Evolutionary conservation across 64 coral and sea anemone species (phyloP).

Genomic region (Stichodactyla mertensii): DNA sequence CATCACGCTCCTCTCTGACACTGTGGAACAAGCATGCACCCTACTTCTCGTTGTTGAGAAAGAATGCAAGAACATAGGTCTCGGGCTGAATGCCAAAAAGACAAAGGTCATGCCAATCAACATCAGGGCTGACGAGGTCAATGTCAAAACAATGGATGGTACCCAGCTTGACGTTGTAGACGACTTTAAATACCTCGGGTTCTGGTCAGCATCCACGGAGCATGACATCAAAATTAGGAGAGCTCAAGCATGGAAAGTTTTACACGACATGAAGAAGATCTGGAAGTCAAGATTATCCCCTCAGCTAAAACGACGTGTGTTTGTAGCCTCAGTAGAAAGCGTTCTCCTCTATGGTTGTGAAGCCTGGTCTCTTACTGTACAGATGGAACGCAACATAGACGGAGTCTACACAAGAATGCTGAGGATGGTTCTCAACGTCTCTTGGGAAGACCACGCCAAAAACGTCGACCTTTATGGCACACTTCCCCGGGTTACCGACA

Average conservation of each 20-base stretch:
- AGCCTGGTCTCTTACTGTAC: too few relatives aligned
- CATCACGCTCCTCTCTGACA: conserved; percentile 2
- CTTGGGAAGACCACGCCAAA: too few relatives aligned
- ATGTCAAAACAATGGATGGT: conserved; percentile 10
- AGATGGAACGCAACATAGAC: too few relatives aligned
- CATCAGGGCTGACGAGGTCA: conserved; percentile 15
- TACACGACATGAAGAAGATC: conserved; percentile 6
- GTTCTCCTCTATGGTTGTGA: neutral
- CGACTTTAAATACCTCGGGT: conserved; percentile 20
- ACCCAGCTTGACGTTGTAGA: conserved; percentile 26
- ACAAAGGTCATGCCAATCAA: conserved; percentile 8
- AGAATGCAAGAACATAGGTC: conserved; percentile 10
- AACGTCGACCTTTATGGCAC: too few relatives aligned
- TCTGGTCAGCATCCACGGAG: neutral
- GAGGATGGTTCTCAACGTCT: too few relatives aligned
- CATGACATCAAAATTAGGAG: neutral
- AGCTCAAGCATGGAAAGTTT: neutral
- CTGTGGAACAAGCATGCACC: neutral
- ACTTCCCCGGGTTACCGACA: too few relatives aligned
- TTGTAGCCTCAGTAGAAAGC: neutral
- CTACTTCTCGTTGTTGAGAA: conserved; percentile 5
- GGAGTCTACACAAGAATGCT: too few relatives aligned
- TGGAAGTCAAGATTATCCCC: conserved; percentile 14
- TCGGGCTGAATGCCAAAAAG: neutral
- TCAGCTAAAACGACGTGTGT: neutral